Percentiles rank a stretch among this genome's conserved stretches.
phyloP scores from a whole-genome alignment of 2,888 invertebrate genomes.

The Drosophila mimetica region DNA sequence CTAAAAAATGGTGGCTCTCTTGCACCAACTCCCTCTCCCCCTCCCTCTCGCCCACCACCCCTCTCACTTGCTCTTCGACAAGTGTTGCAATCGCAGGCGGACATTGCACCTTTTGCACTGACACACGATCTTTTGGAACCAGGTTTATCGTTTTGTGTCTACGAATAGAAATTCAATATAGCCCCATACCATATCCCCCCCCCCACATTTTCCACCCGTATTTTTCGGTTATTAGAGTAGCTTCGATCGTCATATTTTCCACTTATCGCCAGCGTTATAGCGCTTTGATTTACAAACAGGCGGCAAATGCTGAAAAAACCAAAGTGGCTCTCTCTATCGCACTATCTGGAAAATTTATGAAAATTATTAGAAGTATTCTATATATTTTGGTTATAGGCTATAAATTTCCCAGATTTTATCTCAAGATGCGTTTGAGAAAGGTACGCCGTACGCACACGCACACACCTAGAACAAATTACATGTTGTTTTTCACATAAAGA shows the following conservation, averaged over 20 bases:
- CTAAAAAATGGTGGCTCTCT: conserved; percentile 43
- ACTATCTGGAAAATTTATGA: conserved; percentile 76
- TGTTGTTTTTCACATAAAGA: conserved; percentile 83
- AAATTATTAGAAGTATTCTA: conserved; percentile 80
- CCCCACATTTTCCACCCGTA: too few relatives aligned
- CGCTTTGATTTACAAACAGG: conserved; percentile 71
- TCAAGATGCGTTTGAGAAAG: conserved; percentile 72
- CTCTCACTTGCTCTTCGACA: conserved; percentile 11
- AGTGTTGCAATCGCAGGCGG: conserved; percentile 73
- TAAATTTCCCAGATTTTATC: conserved; percentile 79
- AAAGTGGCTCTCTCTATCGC: too few relatives aligned
- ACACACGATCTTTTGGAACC: conserved; percentile 74
- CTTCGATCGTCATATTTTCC: conserved; percentile 57
- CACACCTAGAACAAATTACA: conserved; percentile 74
- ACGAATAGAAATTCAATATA: conserved; percentile 77
- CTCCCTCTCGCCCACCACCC: conserved; percentile 6
- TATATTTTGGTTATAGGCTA: conserved; percentile 77
- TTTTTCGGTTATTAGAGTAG: conserved; percentile 43
- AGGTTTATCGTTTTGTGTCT: conserved; percentile 74
- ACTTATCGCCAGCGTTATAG: conserved; percentile 54
- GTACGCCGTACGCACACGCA: conserved; percentile 26
- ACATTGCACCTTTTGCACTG: conserved; percentile 77
- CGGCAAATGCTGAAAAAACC: conserved; percentile 60
- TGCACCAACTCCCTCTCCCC: neutral
- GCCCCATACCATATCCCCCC: neutral